These are phyloP conservation scores for Cassiopea andromeda DNA, from an alignment of 30 jellyfish, hydroid and myxozoan genomes.

Conservation along the genomic window DNA sequence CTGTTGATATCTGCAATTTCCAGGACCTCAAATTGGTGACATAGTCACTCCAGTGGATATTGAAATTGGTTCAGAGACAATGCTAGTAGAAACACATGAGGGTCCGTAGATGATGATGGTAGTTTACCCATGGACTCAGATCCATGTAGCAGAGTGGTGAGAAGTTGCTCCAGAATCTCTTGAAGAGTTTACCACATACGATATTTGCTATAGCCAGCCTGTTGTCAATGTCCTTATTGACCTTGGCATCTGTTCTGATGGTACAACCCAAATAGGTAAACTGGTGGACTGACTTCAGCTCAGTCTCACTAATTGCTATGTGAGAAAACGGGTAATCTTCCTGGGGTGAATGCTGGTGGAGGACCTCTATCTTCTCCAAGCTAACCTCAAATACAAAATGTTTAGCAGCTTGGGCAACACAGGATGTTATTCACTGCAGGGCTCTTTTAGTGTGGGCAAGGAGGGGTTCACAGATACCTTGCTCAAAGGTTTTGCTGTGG, in stretches of 20 bases:
- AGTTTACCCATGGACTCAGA: slow-evolving; percentile 29
- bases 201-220: neutral
- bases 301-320: slow-evolving; percentile 13
- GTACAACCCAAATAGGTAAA: slow-evolving; percentile 1
- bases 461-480: neutral
- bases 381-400: neutral
- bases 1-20: slow-evolving; percentile 25
- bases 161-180: neutral
- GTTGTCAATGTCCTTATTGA: neutral
- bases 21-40: slow-evolving; percentile 20
- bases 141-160: slow-evolving; percentile 7
- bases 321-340: slow-evolving; percentile 20
- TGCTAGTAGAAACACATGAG: slow-evolving; percentile 30
- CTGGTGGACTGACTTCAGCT: slow-evolving; percentile 12
- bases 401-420: neutral
- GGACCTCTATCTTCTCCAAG: slow-evolving; percentile 37
- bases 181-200: neutral
- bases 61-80: slow-evolving; percentile 13
- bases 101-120: slow-evolving; percentile 12
- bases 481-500: neutral
- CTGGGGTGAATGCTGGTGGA: slow-evolving; percentile 26
- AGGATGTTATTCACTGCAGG: neutral
- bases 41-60: slow-evolving; percentile 38
- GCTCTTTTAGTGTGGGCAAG: neutral
- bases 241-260: slow-evolving; percentile 4